phyloP scores from a whole-genome alignment of 2,113 vertebrate genomes.

The Laticauda laticaudata region DNA sequence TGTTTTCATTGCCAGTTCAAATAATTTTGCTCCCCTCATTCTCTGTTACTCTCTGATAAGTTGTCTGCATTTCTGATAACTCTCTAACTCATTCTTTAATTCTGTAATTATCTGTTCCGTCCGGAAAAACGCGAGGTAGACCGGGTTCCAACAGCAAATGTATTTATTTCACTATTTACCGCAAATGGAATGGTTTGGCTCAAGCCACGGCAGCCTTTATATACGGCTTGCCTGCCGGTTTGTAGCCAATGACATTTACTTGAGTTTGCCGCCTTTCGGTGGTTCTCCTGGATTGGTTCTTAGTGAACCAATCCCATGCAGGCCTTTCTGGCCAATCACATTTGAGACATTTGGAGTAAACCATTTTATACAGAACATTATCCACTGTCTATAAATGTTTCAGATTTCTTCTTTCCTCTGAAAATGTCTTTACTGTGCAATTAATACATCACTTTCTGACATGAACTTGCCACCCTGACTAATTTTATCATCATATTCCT shows the following conservation, averaged over 20 bases:
- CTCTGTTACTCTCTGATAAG: not conserved
- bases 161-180: no score
- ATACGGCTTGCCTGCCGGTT: no score
- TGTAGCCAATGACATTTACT: no score
- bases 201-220: no score
- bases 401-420: not conserved
- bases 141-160: no score
- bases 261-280: no score
- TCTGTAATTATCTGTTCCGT: not conserved
- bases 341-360: no score
- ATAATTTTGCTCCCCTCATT: not conserved
- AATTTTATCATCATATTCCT: slow-evolving; percentile 33
- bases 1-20: not conserved
- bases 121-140: no score
- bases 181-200: no score
- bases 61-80: not conserved
- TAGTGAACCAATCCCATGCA: no score
- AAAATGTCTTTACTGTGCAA: slow-evolving; percentile 14
- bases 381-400: slow-evolving; percentile 7
- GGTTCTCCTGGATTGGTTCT: no score
- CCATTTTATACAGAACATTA: not conserved
- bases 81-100: slow-evolving; percentile 2
- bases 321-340: no score
- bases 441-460: slow-evolving; percentile 26
- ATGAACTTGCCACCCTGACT: slow-evolving; percentile 1